Percentiles rank a stretch among this genome's conserved stretches.
Conservation (phyloP, 2,113 vertebrate species). For the Indicator maculatus region DNA sequence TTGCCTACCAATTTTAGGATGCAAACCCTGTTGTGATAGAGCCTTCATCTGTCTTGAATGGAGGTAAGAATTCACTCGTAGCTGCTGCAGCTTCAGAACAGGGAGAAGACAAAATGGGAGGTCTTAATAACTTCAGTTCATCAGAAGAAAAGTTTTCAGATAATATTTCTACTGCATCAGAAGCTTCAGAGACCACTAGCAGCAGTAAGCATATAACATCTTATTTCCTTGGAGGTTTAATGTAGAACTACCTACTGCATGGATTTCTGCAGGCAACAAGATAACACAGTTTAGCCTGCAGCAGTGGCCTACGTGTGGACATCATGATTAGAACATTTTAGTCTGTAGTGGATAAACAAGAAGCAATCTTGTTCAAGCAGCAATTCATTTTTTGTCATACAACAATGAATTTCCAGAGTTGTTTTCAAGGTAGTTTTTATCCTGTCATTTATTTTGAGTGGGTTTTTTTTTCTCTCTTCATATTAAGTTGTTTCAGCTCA, state of each 20-base stretch:
- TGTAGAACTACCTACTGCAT: slow-evolving; percentile 15
- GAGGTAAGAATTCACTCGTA: slow-evolving; percentile 77
- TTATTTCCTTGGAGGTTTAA: slow-evolving; percentile 61
- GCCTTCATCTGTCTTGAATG: slow-evolving; percentile 87
- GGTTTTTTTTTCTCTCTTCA: rapidly evolving
- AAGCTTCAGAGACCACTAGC: slow-evolving; percentile 87
- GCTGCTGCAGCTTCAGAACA: slow-evolving; percentile 78
- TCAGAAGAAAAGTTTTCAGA: slow-evolving; percentile 91
- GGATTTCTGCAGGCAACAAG: background rate
- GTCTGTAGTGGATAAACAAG: background rate
- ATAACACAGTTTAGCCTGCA: background rate
- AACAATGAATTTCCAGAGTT: background rate
- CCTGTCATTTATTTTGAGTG: background rate
- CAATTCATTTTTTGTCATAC: background rate
- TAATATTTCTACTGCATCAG: slow-evolving; percentile 91
- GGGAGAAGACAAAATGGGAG: slow-evolving; percentile 76
- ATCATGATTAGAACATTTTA: background rate
- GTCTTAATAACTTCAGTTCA: slow-evolving; percentile 78
- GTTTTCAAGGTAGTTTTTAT: background rate
- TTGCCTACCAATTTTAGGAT: slow-evolving; percentile 79
- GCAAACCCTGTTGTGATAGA: slow-evolving; percentile 90
- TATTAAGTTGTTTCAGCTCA: background rate
- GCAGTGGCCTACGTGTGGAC: background rate
- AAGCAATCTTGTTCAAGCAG: background rate
- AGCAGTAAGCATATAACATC: slow-evolving; percentile 81